Conservation (phyloP, 2,888 invertebrate genomes). For the Proisotoma minuta region DNA sequence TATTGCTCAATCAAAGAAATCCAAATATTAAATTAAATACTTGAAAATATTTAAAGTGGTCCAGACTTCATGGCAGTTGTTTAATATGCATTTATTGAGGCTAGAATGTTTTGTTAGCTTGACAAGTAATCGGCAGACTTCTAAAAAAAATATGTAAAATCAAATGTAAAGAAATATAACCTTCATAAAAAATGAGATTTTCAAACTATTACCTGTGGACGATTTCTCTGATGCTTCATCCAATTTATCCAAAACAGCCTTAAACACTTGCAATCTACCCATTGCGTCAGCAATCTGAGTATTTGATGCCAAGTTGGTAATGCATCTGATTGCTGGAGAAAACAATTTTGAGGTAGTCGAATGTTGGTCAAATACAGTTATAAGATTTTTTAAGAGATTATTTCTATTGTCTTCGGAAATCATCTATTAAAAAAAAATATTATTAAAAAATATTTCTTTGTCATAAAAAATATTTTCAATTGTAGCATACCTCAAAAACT, state of each 20-base stretch:
- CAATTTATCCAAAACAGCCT: slow-evolving; percentile 19
- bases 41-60: slow-evolving; percentile 31
- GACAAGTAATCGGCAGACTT: slow-evolving; percentile 15
- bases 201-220: slow-evolving; percentile 13
- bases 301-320: slow-evolving; percentile 26
- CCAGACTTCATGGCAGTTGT: slow-evolving; percentile 23
- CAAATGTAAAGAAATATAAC: slow-evolving; percentile 11
- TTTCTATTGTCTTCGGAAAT: slow-evolving; percentile 7
- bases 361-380: slow-evolving; percentile 20
- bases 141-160: slow-evolving; percentile 5
- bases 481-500: slow-evolving; percentile 16
- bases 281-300: slow-evolving; percentile 21
- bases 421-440: slow-evolving; percentile 13
- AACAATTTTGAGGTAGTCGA: slow-evolving; percentile 19
- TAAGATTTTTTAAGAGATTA: slow-evolving; percentile 10
- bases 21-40: slow-evolving; percentile 16
- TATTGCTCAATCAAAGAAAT: background rate
- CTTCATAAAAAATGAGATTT: background rate
- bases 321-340: slow-evolving; percentile 24
- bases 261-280: slow-evolving; percentile 20
- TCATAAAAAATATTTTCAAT: background rate
- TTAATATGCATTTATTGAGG: slow-evolving; percentile 25
- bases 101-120: slow-evolving; percentile 25
- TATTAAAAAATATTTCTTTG: background rate
- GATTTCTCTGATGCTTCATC: background rate